Evolutionary conservation across 2,797 vertebrate species (phyloP), one percentile per base, ranked within the genome.

Genomic region (Chaetophractus vellerosus): DNA sequence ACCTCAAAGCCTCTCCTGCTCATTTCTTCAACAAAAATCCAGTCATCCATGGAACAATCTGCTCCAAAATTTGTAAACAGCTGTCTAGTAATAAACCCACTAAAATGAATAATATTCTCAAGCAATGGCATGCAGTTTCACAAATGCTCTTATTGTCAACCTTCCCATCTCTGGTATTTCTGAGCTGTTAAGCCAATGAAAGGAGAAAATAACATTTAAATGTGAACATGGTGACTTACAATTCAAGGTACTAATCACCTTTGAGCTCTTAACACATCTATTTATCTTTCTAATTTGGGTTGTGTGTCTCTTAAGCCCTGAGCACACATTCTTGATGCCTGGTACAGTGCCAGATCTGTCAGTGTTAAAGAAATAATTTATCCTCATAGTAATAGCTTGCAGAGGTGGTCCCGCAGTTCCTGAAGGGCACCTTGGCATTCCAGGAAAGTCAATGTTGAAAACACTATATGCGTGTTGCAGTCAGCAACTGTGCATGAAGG

Each of bases 1-100:
- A 88, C 94, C 90, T 85, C 84, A 72, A 80, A 97, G 88, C 8
- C 86, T 90, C 82, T 90, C 61, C 36, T 71, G 87, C 64, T 52
- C 85, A 6, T 88, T 96, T 91, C 66, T 94, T 88, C 75, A 94
- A 96, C 50, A 93, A 95, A 96, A 96, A 96, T 69, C 92, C 91
- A 96, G 88, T 96, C 96, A 95, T 88, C 95, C 90, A 8, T 96
- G 93, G 48, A 28, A 61, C 78, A 97, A 94, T 97, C 84, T 97
- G 93, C 93, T 96, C 15, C 91, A 90, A 96, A 93, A 96, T 96
- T 97, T 96, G 91, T 93, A 97, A 97, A 97, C 95, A 97, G 90
- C 96, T 97, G 93, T 97, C 97, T 84, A 94, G 92, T 88, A 96
- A 96, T 97, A 96, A 97, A 80, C 81, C 83, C 66, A 80, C 64